Evolutionary conservation across 2,888 invertebrate species (phyloP).

Genomic region (Eremobia ochroleuca): DNA sequence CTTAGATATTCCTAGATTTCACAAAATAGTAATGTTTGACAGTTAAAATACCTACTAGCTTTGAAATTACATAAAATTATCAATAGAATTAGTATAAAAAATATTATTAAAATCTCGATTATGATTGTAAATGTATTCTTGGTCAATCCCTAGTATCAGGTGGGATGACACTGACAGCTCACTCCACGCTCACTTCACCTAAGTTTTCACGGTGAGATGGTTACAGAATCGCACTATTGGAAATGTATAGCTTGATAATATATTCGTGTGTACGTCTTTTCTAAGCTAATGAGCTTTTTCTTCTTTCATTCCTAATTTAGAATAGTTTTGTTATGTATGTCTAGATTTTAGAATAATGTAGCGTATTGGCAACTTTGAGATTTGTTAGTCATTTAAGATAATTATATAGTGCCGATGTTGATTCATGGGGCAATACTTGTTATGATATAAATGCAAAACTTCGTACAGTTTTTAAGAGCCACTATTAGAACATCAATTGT

Average conservation of each 20-base stretch:
- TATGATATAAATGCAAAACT: background rate
- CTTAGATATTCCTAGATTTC: too few relatives aligned
- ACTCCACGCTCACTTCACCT: too few relatives aligned
- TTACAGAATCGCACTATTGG: too few relatives aligned
- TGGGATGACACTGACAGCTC: too few relatives aligned
- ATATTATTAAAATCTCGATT: too few relatives aligned
- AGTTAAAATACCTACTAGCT: too few relatives aligned
- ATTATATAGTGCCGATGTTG: background rate
- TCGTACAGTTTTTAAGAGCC: background rate
- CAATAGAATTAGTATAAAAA: too few relatives aligned
- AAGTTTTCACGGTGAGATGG: too few relatives aligned
- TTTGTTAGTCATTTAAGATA: slow-evolving; percentile 11
- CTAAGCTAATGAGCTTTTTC: slow-evolving; percentile 1
- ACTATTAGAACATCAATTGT: slow-evolving; percentile 15
- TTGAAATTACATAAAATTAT: too few relatives aligned
- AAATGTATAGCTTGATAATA: background rate
- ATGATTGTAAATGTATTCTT: too few relatives aligned
- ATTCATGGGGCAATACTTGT: background rate
- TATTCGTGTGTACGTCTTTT: background rate
- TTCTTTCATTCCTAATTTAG: slow-evolving; percentile 58
- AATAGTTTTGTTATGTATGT: slow-evolving; percentile 7
- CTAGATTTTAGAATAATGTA: slow-evolving; percentile 2
- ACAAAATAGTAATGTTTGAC: too few relatives aligned
- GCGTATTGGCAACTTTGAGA: background rate
- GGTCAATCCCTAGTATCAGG: too few relatives aligned